Percentiles rank a stretch among this genome's conserved stretches.
phyloP scores from a whole-genome alignment of 2,888 invertebrate genomes.

The Crossocerus cetratus region DNA sequence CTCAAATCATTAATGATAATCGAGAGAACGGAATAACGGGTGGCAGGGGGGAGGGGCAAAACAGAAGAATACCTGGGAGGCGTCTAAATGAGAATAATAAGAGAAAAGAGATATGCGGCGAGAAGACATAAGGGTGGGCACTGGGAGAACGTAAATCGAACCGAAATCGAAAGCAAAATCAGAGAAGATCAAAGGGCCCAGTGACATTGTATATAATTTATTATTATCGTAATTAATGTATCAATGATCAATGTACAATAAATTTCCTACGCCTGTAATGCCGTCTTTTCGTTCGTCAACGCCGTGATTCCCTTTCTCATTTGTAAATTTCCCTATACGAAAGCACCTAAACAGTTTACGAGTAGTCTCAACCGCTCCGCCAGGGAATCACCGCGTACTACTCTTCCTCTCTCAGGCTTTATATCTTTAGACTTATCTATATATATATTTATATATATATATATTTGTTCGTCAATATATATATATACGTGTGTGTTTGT shows the following conservation, averaged over 20 bases:
- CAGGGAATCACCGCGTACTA: conserved; percentile 53
- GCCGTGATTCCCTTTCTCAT: conserved; percentile 48
- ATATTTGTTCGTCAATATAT: conserved; percentile 13
- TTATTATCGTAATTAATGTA: conserved; percentile 75
- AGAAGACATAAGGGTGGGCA: not conserved
- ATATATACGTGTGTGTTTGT: conserved; percentile 26
- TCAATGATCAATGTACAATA: conserved; percentile 77
- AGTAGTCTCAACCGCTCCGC: conserved; percentile 12
- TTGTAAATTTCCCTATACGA: not conserved
- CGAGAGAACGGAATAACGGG: not conserved
- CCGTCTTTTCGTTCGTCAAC: conserved; percentile 59
- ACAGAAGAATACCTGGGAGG: not conserved
- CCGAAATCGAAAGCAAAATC: conserved; percentile 56
- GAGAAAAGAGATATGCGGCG: not conserved
- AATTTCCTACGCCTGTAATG: conserved; percentile 74
- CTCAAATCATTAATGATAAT: too few species aligned
- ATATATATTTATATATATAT: conserved; percentile 35
- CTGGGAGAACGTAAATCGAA: not conserved
- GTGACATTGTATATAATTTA: conserved; percentile 76
- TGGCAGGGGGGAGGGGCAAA: not conserved
- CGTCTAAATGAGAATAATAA: not conserved
- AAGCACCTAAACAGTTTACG: not conserved
- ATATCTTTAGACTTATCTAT: conserved; percentile 38
- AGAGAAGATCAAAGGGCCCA: conserved; percentile 48
- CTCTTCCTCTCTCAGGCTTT: not conserved